phyloP scores from a whole-genome alignment of 2,888 invertebrate species.

The Scaptomyza cyrtandrae region DNA sequence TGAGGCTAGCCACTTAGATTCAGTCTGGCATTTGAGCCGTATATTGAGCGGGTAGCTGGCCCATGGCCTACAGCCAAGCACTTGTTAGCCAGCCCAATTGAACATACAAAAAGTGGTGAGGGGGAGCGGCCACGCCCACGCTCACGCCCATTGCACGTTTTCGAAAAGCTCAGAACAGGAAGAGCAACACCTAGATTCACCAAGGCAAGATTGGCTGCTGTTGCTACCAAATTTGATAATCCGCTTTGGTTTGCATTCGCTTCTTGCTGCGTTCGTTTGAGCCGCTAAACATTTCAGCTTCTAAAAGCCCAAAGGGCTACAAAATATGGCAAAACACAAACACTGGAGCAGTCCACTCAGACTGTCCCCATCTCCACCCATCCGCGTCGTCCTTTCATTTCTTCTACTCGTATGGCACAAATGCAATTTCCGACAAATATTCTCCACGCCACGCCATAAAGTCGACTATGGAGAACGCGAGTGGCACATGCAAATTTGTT shows the following conservation, averaged over 20 bases:
- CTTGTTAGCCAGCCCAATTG: slow-evolving; percentile 68
- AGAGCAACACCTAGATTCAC: slow-evolving; percentile 37
- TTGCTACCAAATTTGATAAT: slow-evolving; percentile 52
- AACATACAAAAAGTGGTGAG: slow-evolving; percentile 62
- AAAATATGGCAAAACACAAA: slow-evolving; percentile 42
- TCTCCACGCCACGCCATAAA: slow-evolving; percentile 51
- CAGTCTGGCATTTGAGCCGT: slow-evolving; percentile 26
- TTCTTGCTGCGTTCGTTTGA: slow-evolving; percentile 63
- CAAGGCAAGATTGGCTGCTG: neutral
- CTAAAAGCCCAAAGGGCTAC: slow-evolving; percentile 56
- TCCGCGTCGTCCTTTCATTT: neutral
- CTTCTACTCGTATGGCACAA: slow-evolving; percentile 29
- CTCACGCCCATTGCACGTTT: slow-evolving; percentile 12
- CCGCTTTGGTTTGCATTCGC: slow-evolving; percentile 66
- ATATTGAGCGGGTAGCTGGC: slow-evolving; percentile 32
- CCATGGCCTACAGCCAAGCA: slow-evolving; percentile 5
- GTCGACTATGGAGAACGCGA: slow-evolving; percentile 51
- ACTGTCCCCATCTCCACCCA: too few relatives aligned
- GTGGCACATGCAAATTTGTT: slow-evolving; percentile 57
- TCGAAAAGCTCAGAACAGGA: neutral
- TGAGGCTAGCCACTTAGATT: slow-evolving; percentile 49
- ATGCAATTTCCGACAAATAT: slow-evolving; percentile 60
- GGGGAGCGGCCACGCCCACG: neutral
- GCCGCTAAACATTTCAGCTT: slow-evolving; percentile 74
- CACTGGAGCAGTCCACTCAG: slow-evolving; percentile 8